A percentile compares a stretch with the other conserved stretches of the same genome.
phyloP scores from a whole-genome alignment of 2,888 invertebrate species.

The Pandemis cinnamomeana region DNA sequence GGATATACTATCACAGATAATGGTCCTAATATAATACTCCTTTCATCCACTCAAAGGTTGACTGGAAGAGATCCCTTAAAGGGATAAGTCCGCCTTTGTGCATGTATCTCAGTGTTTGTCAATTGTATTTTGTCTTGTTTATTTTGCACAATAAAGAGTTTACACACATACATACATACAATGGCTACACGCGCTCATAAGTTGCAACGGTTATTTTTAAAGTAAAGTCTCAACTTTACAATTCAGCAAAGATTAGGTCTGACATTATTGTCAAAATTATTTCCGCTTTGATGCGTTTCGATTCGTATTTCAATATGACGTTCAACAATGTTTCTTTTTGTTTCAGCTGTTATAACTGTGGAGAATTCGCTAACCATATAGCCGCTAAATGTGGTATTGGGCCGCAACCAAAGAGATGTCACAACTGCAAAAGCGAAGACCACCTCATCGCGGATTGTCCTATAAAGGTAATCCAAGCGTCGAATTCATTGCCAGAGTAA shows the following conservation, averaged over 20 bases:
- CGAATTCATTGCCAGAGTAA: not conserved
- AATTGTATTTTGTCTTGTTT: too few relatives aligned
- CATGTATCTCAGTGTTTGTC: too few relatives aligned
- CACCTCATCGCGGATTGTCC: conserved; percentile 97
- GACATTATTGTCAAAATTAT: not conserved
- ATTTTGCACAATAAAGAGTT: too few relatives aligned
- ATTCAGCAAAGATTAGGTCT: conserved; percentile 1
- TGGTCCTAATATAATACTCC: too few relatives aligned
- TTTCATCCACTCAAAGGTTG: too few relatives aligned
- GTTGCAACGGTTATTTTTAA: not conserved
- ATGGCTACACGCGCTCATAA: not conserved
- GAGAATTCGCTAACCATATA: conserved; percentile 96
- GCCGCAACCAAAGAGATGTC: conserved; percentile 96
- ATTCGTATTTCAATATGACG: not conserved
- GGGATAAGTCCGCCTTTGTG: too few relatives aligned
- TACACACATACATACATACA: too few relatives aligned
- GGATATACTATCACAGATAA: not conserved
- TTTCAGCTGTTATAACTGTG: conserved; percentile 95
- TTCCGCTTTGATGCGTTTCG: too few relatives aligned
- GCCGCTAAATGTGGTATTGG: conserved; percentile 95
- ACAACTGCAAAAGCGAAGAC: conserved; percentile 94
- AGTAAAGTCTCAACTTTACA: not conserved
- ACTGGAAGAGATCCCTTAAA: too few relatives aligned
- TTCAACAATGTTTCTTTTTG: conserved; percentile 25
- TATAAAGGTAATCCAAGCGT: conserved; percentile 68